Base-by-base conservation (phyloP, 2,888 invertebrate genomes). In the Nomada hirtipes region DNA sequence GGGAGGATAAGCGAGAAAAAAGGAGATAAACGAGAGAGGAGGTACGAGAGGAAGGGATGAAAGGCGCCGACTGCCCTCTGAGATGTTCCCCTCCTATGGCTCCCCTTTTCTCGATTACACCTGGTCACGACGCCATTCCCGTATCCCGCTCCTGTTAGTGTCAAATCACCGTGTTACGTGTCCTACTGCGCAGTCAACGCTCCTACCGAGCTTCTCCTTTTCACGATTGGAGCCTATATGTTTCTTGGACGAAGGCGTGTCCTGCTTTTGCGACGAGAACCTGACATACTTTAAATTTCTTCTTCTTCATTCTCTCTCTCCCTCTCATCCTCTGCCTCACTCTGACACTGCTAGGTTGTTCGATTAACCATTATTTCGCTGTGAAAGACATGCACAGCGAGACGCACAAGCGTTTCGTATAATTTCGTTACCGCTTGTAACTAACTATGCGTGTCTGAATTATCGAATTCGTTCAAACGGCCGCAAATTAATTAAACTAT, bases 61-160 rank as follows among this genome's bases (percentile, higher is more conserved):
- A 89, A 88, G 87, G 83, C 77, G 89, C 89, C 89, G 89, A 89
- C 89, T 86, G 88, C 85, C 84, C 89, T 86, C 76, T 71, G 50
- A 60, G 88, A 86, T 63, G 74, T 64, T 69, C 86, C 82, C 86
- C 63, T 70, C 73, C 64, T 63, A 29, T 65, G 71, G 68, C 63
- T 55, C 74, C 67, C 80, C 72, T 85, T 86, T 86, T 81, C 84
- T 76, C 86, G 70, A 78, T 85, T 87, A 87, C 83, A 88, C 87
- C 87, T 88, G 87, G 88, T 83, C 86, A 78, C 85, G 78, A 83
- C 82, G 88, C 86, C 80, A 75, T 84, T 84, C 82, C 79, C 79
- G 77, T 79, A 85, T 78, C 64, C 77, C 52, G 79, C 69, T 76
- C 68, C 82, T 76, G 76, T 71, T 83, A 78, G 83, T 87, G 88